Conservation (phyloP, 1,140 invertebrate genomes). For the Calycopis cecrops region DNA sequence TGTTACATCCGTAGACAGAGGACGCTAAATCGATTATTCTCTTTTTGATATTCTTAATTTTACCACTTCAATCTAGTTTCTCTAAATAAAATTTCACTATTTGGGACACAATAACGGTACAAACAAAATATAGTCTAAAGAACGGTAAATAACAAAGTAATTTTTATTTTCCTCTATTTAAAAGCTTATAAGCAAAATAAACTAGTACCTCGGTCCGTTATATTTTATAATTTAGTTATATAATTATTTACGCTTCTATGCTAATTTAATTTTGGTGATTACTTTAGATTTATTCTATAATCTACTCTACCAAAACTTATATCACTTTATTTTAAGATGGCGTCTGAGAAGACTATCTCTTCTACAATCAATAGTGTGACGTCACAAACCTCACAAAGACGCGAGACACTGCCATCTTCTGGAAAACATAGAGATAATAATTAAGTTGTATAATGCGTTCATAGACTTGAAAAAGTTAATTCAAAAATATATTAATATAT, state of each 20-base stretch:
- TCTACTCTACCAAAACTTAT: constrained; percentile 72
- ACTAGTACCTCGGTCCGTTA: constrained; percentile 68
- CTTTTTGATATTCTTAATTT: constrained; percentile 31
- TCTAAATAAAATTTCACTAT: constrained; percentile 27
- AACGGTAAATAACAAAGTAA: constrained; percentile 71
- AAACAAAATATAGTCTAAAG: constrained; percentile 45
- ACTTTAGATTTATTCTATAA: constrained; percentile 68
- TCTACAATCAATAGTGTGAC: constrained; percentile 73
- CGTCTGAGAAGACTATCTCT: constrained; percentile 73
- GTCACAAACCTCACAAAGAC: constrained; percentile 76
- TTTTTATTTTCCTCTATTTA: constrained; percentile 39
- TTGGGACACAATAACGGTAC: constrained; percentile 52
- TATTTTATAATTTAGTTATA: constrained; percentile 47
- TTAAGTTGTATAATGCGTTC: constrained; percentile 26
- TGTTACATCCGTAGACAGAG: constrained; percentile 66
- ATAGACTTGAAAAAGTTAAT: constrained; percentile 20
- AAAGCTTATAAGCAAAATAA: constrained; percentile 62
- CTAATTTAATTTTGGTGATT: constrained; percentile 58
- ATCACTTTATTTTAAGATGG: constrained; percentile 75
- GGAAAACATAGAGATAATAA: constrained; percentile 32
- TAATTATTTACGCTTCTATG: constrained; percentile 59
- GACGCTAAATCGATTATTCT: constrained; percentile 61
- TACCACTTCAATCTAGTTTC: constrained; percentile 29
- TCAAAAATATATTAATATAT: constrained; percentile 10
- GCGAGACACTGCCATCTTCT: constrained; percentile 51